phyloP scores from a whole-genome alignment of 2,113 vertebrate genomes.

The Rhodinocichla rosea region DNA sequence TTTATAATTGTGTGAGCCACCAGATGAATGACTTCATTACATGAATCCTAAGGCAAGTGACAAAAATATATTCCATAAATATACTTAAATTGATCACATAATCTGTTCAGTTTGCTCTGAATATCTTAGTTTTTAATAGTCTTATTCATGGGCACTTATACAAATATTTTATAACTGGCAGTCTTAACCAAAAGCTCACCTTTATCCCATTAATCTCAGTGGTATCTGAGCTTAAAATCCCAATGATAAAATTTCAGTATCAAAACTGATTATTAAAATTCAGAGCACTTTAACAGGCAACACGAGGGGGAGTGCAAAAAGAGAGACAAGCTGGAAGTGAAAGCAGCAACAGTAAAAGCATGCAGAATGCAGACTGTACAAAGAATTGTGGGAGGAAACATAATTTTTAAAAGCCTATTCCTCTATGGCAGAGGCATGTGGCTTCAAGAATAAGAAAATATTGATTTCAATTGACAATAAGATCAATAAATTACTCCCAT shows the following conservation, averaged over 20 bases:
- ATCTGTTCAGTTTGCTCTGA: not conserved
- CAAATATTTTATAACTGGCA: not conserved
- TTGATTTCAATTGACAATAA: not conserved
- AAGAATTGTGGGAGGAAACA: not conserved
- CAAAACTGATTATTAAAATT: not conserved
- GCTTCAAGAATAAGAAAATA: not conserved
- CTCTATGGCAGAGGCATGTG: not conserved
- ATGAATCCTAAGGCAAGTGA: not conserved
- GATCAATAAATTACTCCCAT: not conserved
- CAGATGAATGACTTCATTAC: not conserved
- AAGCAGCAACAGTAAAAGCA: not conserved
- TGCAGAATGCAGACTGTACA: not conserved
- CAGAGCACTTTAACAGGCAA: not conserved
- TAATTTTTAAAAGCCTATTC: not conserved
- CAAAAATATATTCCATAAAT: not conserved
- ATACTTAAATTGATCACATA: not conserved
- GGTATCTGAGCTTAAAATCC: not conserved
- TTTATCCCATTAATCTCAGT: not conserved
- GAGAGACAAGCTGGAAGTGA: not conserved
- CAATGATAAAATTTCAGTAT: not conserved
- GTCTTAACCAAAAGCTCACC: not conserved
- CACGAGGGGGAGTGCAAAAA: not conserved
- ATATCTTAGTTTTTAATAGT: not conserved
- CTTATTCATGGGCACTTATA: not conserved
- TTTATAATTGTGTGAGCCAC: not conserved